Evolutionary conservation across 2,888 invertebrate species (phyloP), one percentile per base, ranked within the genome.

Genomic region (Apamea monoglypha): DNA sequence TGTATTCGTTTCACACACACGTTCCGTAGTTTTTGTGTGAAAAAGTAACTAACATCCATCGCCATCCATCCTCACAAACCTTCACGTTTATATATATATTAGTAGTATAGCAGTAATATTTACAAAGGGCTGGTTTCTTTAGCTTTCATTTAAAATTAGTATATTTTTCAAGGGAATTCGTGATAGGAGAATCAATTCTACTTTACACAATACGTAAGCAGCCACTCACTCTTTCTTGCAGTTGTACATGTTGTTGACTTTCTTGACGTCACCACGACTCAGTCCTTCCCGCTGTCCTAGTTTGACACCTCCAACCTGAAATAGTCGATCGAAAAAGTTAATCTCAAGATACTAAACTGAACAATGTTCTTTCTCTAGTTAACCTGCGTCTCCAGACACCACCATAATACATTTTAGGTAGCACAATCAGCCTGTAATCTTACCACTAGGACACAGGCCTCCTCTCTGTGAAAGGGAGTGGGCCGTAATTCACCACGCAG

Each of bases 231-330:
- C 94, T 91, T 96, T 97, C 79, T 96, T 95, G 91, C 98, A 98
- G 70, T 97, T 97, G 93, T 98, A 98, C 98, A 98, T 98, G 79
- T 96, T 96, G 89, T 98, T 98, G 25, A 98, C 94, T 93, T 98
- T 98, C 84, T 97, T 97, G 18, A 98, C 97, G 90, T 98, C 98
- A 1, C 97, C 97, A 29, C 97, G 95, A 80, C 98, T 98, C 87
- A 98, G 97, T 0, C 98, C 98, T 77, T 98, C 97, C 21, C 98
- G 96, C 91, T 98, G 98, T 0, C 98, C 98, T 89, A 98, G 95
- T 86, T 96, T 96, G 0, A 95, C 94, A 1, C 95, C 95, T 4
- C 93, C 91, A 1, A 95, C 91, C 97, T 97, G 80, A 84, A 29
- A 78, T 14, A 12, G 16, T 14, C 5, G 16, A n/a, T 21, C 21